These are phyloP conservation scores for Parasteatoda tepidariorum DNA, from an alignment of 1,140 invertebrate genomes.

Conservation along the genomic window DNA sequence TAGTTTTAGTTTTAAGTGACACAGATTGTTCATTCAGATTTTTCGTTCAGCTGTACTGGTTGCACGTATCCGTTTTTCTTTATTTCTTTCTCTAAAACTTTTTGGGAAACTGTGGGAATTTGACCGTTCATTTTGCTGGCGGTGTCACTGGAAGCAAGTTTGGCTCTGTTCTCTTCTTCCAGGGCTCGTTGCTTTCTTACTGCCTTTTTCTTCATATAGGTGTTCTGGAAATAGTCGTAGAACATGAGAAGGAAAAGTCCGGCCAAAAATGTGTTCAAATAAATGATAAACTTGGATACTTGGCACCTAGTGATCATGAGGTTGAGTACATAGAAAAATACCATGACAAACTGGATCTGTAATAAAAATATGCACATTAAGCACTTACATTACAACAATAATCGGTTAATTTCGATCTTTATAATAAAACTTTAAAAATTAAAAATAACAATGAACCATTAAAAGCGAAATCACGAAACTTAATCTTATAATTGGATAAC, in stretches of 20 bases:
- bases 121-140: neutral
- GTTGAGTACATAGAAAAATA: slow-evolving; percentile 37
- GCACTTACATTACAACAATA: no score
- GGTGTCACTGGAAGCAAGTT: neutral
- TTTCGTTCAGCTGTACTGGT: neutral
- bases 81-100: neutral
- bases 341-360: slow-evolving; percentile 57
- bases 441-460: no score
- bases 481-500: no score
- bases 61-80: neutral
- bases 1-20: neutral
- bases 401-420: no score
- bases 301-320: slow-evolving; percentile 42
- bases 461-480: no score
- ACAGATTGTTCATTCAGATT: neutral
- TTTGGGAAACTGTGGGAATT: neutral
- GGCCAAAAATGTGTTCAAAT: slow-evolving; percentile 45
- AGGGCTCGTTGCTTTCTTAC: slow-evolving; percentile 17
- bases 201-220: slow-evolving; percentile 71
- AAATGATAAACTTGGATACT: slow-evolving; percentile 57
- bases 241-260: slow-evolving; percentile 56
- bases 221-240: slow-evolving; percentile 60
- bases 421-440: no score
- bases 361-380: neutral
- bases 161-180: neutral